Evolutionary conservation across 2,888 invertebrate genomes (phyloP).

Genomic region (Tiliacea aurago): DNA sequence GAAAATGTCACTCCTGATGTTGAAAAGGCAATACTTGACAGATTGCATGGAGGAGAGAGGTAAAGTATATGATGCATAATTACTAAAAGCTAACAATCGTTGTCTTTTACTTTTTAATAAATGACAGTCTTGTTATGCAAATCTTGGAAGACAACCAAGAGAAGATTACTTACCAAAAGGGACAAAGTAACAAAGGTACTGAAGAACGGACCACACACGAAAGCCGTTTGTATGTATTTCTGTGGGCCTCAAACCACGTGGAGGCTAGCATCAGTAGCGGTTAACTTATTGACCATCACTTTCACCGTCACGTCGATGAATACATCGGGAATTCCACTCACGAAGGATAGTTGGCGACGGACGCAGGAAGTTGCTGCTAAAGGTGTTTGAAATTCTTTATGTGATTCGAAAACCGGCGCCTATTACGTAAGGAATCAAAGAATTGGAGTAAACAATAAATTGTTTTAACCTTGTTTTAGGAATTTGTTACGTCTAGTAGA

Average conservation of each 20-base stretch:
- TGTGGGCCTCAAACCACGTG: constrained; percentile 65
- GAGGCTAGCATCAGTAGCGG: constrained; percentile 61
- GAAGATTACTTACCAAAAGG: constrained; percentile 55
- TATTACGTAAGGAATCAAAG: constrained; percentile 63
- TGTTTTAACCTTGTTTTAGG: constrained; percentile 17
- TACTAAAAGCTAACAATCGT: constrained; percentile 5
- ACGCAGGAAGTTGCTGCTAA: constrained; percentile 73
- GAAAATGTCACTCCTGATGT: constrained; percentile 78
- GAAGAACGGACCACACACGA: constrained; percentile 70
- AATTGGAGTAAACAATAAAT: constrained; percentile 51
- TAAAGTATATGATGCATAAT: constrained; percentile 64
- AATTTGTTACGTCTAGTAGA: constrained; percentile 17
- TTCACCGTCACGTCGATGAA: constrained; percentile 76
- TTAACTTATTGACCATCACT: constrained; percentile 74
- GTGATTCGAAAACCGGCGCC: constrained; percentile 72
- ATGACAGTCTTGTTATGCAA: constrained; percentile 51
- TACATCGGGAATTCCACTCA: constrained; percentile 77
- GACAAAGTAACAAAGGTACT: constrained; percentile 58
- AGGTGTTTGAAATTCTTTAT: constrained; percentile 72
- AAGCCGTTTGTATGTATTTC: constrained; percentile 69
- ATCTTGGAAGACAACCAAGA: constrained; percentile 48
- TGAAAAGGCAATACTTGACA: constrained; percentile 80
- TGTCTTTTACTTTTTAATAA: constrained; percentile 18
- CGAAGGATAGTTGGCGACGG: constrained; percentile 71
- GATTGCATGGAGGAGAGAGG: constrained; percentile 95